Base-by-base conservation (phyloP, 2,888 invertebrate species). In the Eumerus sabulonum region DNA sequence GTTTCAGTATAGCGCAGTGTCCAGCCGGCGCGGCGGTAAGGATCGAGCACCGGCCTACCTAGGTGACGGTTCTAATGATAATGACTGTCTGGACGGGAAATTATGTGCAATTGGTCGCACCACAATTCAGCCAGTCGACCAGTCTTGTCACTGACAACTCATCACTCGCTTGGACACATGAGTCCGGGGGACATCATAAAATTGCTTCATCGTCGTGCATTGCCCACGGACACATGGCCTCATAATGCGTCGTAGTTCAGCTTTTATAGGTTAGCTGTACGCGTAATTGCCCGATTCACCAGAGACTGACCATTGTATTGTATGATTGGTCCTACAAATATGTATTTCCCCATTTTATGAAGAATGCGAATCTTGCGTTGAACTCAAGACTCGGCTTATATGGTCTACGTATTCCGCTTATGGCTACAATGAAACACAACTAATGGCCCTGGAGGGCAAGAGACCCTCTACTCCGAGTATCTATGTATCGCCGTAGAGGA, bases 31-130 rank as follows among this genome's bases (percentile, higher is more conserved):
- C 66, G 17, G 48, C 66, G 17, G 47, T 59, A 59, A 71, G 59
- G 60, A 66, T 56, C 54, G 57, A 51, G 53, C 53, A 53, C 27
- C 51, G 57, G 42, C 51, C 17, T 59, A 74, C 51, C 17, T 59
- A 74, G 63, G 79, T 79, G 79, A 79, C 53, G 74, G 48, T 59
- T 74, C 63, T 74, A 74, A 73, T 79, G 79, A 68, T 79, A 74
- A 79, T 79, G 79, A 64, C 79, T 68, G 73, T 68, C 60, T 71
- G 56, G 19, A 59, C 50, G 1, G 48, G 27, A 47, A 44, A 76
- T 57, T 51, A 45, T 70, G 63, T 70, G 42, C 70, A 76, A 59
- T 76, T 59, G 60, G 60, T 60, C 42, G 51, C 56, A 48, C 27
- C 9, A 36, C 18, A 14, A 19, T 47, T 54, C 64, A 64, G 48